Evolutionary conservation across 2,888 invertebrate genomes (phyloP).

Genomic region (Notocelia uddmanniana): DNA sequence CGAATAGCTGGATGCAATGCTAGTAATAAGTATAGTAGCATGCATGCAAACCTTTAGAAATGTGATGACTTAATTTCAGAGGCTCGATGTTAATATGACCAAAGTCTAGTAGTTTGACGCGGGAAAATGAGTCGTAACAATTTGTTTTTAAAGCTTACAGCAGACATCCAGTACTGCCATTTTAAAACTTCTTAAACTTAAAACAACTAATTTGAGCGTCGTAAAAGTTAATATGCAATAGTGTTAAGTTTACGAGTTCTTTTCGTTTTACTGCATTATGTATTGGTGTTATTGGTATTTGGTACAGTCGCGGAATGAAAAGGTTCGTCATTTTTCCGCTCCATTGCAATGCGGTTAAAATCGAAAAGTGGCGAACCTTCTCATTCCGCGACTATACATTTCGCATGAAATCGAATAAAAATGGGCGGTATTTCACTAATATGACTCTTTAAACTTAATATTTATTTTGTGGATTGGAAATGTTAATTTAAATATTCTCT

Average conservation of each 20-base stretch:
- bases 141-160: background rate
- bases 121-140: background rate
- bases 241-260: conserved; percentile 17
- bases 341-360: too few species aligned
- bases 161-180: background rate
- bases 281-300: conserved; percentile 2
- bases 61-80: conserved; percentile 39
- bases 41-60: conserved; percentile 37
- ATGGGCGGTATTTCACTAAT: background rate
- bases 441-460: background rate
- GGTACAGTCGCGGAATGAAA: too few species aligned
- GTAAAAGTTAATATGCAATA: conserved; percentile 22
- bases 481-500: too few species aligned
- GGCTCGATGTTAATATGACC: background rate
- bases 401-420: background rate
- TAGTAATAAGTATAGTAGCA: conserved; percentile 25
- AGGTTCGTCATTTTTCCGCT: too few species aligned
- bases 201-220: conserved; percentile 12
- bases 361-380: too few species aligned
- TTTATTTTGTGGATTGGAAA: too few species aligned
- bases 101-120: background rate
- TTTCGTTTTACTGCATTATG: conserved; percentile 4
- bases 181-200: conserved; percentile 11
- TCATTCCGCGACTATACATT: too few species aligned
- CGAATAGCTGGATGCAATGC: background rate